Base-by-base conservation (phyloP, 2,888 invertebrate species). In the Papilio gigon region DNA sequence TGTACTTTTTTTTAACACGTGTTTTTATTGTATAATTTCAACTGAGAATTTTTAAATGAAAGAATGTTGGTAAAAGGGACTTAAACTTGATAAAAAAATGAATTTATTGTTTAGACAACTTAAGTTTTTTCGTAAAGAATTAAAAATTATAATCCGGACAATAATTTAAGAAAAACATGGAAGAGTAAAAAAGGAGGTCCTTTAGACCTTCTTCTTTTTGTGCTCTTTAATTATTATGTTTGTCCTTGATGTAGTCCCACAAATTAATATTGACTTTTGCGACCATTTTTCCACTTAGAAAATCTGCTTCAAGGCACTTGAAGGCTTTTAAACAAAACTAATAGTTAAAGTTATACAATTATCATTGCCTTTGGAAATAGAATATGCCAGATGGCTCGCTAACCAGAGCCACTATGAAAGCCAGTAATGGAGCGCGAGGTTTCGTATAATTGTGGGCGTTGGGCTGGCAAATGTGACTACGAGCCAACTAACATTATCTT, bases 1-100 rank as follows among this genome's bases (percentile, higher is more conserved):
- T 82, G 82, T 84, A 85, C 82, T 85, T 83, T 81, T 56, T 56
- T 50, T 25, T 25, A 25, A 50, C 25, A 20, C 9, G 17, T 8
- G 12, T 22, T 4, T 47, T 22, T 22, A 47, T 12, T 47, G 12
- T 22, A 11, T 42, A 22, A 22, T 22, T 44, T 11, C 0, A 44
- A 44, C 11, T 40, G n/a, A 4, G 5, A 40, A 0, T 44, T 44
- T 44, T 44, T 44, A 8, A 1, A 17, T 22, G n/a, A 40, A n/a
- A 22, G 20, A 44, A 44, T 8, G 9, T n/a, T n/a, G n/a, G n/a
- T n/a, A n/a, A n/a, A n/a, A 20, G 11, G 5, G 2, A 22, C 5
- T 17, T 6, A 44, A 20, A 44, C 2, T 44, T 22, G 44, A 42
- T 22, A 6, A 20, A 20, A 44, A 44, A 44, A 22, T 11, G 22